Evolutionary conservation across 2,797 vertebrate genomes (phyloP).

Genomic region (Brachymystax lenok): DNA sequence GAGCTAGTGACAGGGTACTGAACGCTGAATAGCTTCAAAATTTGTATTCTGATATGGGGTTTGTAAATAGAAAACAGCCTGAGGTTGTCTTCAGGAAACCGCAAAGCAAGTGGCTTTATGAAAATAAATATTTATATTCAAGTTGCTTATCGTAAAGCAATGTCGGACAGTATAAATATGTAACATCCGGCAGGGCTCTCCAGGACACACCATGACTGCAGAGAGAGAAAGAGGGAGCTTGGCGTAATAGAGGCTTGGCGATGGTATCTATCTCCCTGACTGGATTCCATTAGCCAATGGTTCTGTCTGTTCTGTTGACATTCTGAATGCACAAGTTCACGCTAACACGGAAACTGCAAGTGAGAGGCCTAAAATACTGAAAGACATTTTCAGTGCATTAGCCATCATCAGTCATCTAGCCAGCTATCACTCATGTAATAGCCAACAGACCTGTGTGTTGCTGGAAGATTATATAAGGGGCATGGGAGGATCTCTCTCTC

Average conservation of each 20-base stretch:
- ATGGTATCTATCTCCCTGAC: slow-evolving; percentile 43
- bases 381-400: slow-evolving; percentile 33
- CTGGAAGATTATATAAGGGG: slow-evolving; percentile 41
- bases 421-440: slow-evolving; percentile 33
- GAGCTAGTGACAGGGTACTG: neutral
- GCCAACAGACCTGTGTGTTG: slow-evolving; percentile 25
- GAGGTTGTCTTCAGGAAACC: slow-evolving; percentile 18
- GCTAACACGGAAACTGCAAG: slow-evolving; percentile 27
- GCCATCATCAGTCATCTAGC: slow-evolving; percentile 30
- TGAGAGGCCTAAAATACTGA: slow-evolving; percentile 21
- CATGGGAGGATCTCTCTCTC: slow-evolving; percentile 24
- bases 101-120: slow-evolving; percentile 2
- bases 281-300: slow-evolving; percentile 46
- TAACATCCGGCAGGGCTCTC: slow-evolving; percentile 34
- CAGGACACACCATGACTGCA: slow-evolving; percentile 21
- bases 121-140: slow-evolving; percentile 15
- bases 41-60: slow-evolving; percentile 19
- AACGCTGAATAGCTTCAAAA: neutral
- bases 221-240: slow-evolving; percentile 26
- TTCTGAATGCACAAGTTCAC: slow-evolving; percentile 33
- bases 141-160: slow-evolving; percentile 34
- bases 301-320: slow-evolving; percentile 21
- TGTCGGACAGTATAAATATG: slow-evolving; percentile 41
- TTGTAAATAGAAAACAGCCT: slow-evolving; percentile 13
- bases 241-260: slow-evolving; percentile 24